Conservation (phyloP, 2,888 invertebrate species). For the Idaea aversata region DNA sequence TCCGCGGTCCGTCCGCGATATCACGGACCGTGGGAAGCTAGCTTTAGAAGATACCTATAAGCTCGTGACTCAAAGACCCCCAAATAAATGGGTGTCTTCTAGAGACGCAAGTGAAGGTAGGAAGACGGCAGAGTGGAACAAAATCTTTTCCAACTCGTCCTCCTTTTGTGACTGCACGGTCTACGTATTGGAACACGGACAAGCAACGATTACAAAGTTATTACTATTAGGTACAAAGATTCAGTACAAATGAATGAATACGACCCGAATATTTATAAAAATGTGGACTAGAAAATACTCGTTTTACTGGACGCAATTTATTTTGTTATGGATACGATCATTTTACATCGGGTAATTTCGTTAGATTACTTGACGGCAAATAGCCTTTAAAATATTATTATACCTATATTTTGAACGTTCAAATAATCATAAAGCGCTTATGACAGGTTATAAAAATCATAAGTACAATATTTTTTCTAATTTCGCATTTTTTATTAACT, state of each 20-base stretch:
- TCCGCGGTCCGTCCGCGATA: too few relatives aligned
- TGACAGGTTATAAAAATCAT: slow-evolving; percentile 66
- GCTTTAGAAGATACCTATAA: too few relatives aligned
- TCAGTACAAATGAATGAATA: slow-evolving; percentile 11
- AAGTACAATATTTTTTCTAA: slow-evolving; percentile 69
- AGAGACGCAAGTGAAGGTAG: too few relatives aligned
- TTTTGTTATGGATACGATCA: slow-evolving; percentile 39
- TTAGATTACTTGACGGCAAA: slow-evolving; percentile 57
- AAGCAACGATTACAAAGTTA: too few relatives aligned
- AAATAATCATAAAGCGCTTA: slow-evolving; percentile 75
- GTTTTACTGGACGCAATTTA: slow-evolving; percentile 35
- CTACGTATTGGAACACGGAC: too few relatives aligned
- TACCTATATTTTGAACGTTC: slow-evolving; percentile 61
- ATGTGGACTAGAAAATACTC: slow-evolving; percentile 19
- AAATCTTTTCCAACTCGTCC: too few relatives aligned
- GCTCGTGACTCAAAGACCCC: too few relatives aligned
- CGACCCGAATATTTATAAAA: slow-evolving; percentile 15
- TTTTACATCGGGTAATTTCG: slow-evolving; percentile 53
- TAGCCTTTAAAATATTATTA: slow-evolving; percentile 69
- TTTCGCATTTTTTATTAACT: slow-evolving; percentile 40
- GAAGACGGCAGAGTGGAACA: too few relatives aligned
- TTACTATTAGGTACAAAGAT: neutral
- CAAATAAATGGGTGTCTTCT: too few relatives aligned
- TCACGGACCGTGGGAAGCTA: too few relatives aligned
- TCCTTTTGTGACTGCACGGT: too few relatives aligned